These are phyloP conservation scores for Trileptium ribeirensis DNA, from an alignment of 2,888 invertebrate genomes.

Conservation along the genomic window DNA sequence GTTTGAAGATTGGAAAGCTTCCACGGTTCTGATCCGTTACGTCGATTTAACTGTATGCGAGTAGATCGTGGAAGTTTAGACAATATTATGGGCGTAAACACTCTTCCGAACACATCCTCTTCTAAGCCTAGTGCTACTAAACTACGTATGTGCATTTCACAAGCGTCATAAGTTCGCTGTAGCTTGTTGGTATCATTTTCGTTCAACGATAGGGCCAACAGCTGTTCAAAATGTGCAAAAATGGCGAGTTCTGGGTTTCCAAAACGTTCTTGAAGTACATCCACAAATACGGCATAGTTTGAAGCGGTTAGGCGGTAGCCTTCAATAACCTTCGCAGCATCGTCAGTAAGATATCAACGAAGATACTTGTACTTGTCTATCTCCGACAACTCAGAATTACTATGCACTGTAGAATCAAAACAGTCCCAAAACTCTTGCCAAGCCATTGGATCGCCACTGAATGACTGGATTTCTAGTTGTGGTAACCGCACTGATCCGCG, in stretches of 20 bases:
- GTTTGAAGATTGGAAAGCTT: neutral
- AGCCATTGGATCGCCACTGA: neutral
- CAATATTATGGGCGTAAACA: neutral
- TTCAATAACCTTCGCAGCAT: neutral
- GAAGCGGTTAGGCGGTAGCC: neutral
- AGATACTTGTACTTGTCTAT: neutral
- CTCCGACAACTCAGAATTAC: neutral
- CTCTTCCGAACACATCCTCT: constrained; percentile 4
- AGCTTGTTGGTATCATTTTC: neutral
- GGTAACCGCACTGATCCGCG: neutral
- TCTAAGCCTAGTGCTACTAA: neutral
- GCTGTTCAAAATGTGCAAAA: constrained; percentile 3
- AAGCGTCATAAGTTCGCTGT: constrained; percentile 6
- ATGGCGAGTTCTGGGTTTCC: neutral
- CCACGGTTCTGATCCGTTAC: neutral
- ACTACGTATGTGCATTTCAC: constrained; percentile 10
- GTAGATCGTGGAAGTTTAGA: neutral
- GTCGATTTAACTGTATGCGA: neutral
- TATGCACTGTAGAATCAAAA: neutral
- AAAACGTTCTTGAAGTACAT: neutral
- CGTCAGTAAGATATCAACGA: neutral
- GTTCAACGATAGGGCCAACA: neutral
- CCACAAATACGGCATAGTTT: neutral
- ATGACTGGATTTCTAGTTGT: constrained; percentile 4
- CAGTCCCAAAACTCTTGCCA: constrained; percentile 19